These are phyloP conservation scores for Luperina testacea DNA, from an alignment of 2,888 invertebrate species.

Conservation along the genomic window DNA sequence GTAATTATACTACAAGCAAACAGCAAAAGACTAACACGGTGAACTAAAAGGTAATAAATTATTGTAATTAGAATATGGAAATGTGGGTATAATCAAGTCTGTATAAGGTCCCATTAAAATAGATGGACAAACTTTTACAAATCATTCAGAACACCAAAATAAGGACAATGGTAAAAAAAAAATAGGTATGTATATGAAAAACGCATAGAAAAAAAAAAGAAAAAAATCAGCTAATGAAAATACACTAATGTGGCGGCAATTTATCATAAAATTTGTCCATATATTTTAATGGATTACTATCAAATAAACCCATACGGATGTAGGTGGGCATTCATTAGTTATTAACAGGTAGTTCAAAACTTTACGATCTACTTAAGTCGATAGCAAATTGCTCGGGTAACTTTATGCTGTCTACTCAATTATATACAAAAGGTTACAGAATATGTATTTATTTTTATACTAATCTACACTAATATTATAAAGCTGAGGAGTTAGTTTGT, in stretches of 20 bases:
- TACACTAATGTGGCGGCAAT: no score
- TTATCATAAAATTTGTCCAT: no score
- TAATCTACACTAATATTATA: neutral
- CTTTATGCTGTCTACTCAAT: conserved; percentile 31
- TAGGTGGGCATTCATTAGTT: neutral
- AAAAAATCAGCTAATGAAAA: no score
- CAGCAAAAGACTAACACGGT: neutral
- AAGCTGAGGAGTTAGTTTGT: neutral
- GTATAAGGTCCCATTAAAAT: no score
- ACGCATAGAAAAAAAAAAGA: no score
- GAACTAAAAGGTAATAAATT: neutral
- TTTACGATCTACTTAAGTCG: conserved; percentile 12
- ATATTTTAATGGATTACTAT: neutral
- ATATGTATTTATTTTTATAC: neutral
- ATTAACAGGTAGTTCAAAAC: conserved; percentile 15
- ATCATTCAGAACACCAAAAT: no score
- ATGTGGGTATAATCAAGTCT: neutral
- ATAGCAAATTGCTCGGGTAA: conserved; percentile 16
- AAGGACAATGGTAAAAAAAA: no score
- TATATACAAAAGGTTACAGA: conserved; percentile 18
- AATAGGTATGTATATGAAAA: no score
- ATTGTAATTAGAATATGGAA: neutral
- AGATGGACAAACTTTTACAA: no score
- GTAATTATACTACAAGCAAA: neutral
- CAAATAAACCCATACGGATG: neutral